These are phyloP conservation scores for Menidia beryllina DNA, from an alignment of 2,113 vertebrate species.

Conservation along the genomic window DNA sequence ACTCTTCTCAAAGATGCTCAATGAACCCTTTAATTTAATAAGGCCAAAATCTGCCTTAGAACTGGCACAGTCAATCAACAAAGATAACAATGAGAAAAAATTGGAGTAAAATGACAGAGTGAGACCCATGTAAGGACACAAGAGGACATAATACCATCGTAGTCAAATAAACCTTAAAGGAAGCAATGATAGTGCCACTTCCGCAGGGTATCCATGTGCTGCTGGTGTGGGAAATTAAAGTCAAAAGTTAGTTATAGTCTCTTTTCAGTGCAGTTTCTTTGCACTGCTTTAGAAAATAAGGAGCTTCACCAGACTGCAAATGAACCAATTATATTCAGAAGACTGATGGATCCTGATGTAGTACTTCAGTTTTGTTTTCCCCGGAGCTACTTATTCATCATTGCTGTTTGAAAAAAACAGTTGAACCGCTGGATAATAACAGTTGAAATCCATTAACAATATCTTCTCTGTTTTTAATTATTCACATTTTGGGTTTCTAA, in stretches of 20 bases:
- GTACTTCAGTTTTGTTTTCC: neutral
- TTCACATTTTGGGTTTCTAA: slow-evolving; percentile 42
- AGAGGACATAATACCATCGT: slow-evolving; percentile 8
- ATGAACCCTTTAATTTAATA: slow-evolving; percentile 56
- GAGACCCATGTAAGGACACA: neutral
- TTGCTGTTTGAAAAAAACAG: slow-evolving; percentile 26
- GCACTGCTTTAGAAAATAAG: no score
- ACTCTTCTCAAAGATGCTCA: slow-evolving; percentile 58
- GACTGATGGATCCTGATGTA: slow-evolving; percentile 1
- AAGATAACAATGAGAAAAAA: neutral
- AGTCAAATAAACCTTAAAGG: slow-evolving; percentile 39
- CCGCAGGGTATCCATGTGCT: slow-evolving; percentile 41
- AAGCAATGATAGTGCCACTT: slow-evolving; percentile 65
- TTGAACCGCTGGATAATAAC: slow-evolving; percentile 7
- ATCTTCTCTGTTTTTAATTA: slow-evolving; percentile 56
- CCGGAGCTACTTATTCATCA: slow-evolving; percentile 29
- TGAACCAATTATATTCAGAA: slow-evolving; percentile 21
- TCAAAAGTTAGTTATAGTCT: slow-evolving; percentile 11
- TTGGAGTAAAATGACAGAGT: slow-evolving; percentile 4
- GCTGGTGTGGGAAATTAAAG: slow-evolving; percentile 41
- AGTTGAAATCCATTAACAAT: slow-evolving; percentile 45
- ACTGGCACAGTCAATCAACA: slow-evolving; percentile 5
- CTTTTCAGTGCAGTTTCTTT: slow-evolving; percentile 4
- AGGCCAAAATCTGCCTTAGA: slow-evolving; percentile 35
- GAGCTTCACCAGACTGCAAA: slow-evolving; percentile 18